Percentiles rank a stretch among this genome's conserved stretches.
These are phyloP conservation scores for Laothoe populi DNA, from an alignment of 2,888 invertebrate species.

Conservation along the genomic window DNA sequence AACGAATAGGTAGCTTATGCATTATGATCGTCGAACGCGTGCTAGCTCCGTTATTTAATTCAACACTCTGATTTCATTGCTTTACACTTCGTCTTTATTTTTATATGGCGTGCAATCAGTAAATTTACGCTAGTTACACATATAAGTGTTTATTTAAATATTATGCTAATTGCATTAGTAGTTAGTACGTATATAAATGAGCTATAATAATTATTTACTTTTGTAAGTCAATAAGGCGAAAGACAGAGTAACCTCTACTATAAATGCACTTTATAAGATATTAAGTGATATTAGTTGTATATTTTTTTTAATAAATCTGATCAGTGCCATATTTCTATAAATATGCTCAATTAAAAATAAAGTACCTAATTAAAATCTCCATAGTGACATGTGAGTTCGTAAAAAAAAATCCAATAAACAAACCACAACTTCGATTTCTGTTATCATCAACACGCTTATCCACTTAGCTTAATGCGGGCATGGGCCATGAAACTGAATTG, in stretches of 20 bases:
- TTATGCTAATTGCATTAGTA: not conserved
- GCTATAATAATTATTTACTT: not conserved
- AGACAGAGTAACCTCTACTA: not conserved
- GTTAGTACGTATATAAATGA: not conserved
- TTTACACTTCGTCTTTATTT: slow-evolving; percentile 47
- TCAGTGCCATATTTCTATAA: too few species aligned
- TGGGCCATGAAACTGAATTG: slow-evolving; percentile 12
- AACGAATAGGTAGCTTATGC: slow-evolving; percentile 74
- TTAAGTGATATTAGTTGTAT: too few species aligned
- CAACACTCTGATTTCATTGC: slow-evolving; percentile 57
- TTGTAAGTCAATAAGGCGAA: not conserved
- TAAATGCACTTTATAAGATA: too few species aligned
- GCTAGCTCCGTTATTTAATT: slow-evolving; percentile 54
- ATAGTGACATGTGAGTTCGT: not conserved
- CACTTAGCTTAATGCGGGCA: slow-evolving; percentile 17
- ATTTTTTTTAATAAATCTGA: too few species aligned
- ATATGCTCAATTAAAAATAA: not conserved
- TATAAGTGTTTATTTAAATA: not conserved
- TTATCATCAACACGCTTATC: slow-evolving; percentile 17
- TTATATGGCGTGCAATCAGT: slow-evolving; percentile 4
- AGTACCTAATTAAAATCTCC: not conserved
- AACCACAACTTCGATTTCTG: not conserved
- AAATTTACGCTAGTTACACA: slow-evolving; percentile 7
- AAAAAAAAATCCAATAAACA: slow-evolving; percentile 8
- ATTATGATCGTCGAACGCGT: slow-evolving; percentile 72